Conservation (phyloP, 2,113 vertebrate species). For the Enhydra lutris region DNA sequence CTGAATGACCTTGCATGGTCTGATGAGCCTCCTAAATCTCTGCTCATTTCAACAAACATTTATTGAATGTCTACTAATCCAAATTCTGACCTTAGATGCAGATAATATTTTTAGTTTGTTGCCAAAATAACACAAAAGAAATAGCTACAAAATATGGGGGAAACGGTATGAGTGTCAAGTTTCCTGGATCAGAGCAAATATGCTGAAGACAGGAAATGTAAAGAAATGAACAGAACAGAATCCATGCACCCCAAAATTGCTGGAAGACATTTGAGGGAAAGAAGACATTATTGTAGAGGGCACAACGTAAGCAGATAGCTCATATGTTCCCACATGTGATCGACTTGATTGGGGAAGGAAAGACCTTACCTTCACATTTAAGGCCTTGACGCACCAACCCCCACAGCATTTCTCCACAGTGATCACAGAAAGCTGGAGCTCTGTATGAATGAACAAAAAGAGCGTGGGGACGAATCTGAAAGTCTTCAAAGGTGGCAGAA, state of each 20-base stretch:
- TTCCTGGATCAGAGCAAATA: background rate
- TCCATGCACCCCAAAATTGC: background rate
- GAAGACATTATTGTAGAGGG: background rate
- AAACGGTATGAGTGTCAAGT: background rate
- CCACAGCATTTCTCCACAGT: slow-evolving; percentile 99
- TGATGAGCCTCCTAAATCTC: background rate
- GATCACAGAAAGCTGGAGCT: slow-evolving; percentile 97
- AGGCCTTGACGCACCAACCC: slow-evolving; percentile 96
- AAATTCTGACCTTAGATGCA: background rate
- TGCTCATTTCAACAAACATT: background rate
- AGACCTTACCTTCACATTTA: slow-evolving; percentile 93
- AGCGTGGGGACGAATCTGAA: slow-evolving; percentile 96
- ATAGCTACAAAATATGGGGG: background rate
- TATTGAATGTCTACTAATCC: background rate
- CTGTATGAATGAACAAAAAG: slow-evolving; percentile 97
- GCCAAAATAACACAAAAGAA: background rate
- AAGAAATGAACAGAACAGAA: background rate
- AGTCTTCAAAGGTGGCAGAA: slow-evolving; percentile 96
- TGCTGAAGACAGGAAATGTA: background rate
- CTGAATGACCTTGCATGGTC: background rate
- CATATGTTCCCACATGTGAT: background rate
- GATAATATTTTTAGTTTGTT: background rate
- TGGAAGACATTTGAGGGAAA: background rate
- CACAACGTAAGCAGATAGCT: background rate
- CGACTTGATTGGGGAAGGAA: background rate